Percentiles rank a stretch among this genome's conserved stretches.
Evolutionary conservation across 2,888 invertebrate species (phyloP).

Genomic region (Lumbricus terrestris): DNA sequence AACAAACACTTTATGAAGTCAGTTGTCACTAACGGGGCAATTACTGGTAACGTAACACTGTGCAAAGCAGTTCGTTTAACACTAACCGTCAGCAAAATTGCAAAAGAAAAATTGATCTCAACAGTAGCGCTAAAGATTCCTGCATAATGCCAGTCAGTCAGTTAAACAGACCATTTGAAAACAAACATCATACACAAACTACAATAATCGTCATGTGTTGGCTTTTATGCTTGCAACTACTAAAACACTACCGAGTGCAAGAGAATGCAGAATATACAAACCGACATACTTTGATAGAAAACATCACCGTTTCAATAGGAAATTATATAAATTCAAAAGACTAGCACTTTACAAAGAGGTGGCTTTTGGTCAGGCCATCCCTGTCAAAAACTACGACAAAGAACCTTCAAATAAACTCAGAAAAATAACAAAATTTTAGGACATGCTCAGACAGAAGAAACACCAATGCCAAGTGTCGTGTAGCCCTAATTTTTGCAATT

Average conservation of each 20-base stretch:
- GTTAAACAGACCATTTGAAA: not conserved
- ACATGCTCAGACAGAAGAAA: not conserved
- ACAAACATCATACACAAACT: not conserved
- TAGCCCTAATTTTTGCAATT: not conserved
- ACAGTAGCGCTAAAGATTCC: not conserved
- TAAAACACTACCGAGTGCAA: not conserved
- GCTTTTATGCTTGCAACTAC: not conserved
- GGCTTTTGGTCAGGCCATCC: not conserved
- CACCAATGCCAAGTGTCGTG: not conserved
- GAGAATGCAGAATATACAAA: not conserved
- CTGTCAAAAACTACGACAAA: not conserved
- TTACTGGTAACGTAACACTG: not conserved
- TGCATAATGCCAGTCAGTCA: not conserved
- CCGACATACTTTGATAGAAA: not conserved
- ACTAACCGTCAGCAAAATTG: not conserved
- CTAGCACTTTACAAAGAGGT: not conserved
- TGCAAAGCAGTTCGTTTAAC: not conserved
- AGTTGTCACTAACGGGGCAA: not conserved
- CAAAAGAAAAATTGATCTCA: not conserved
- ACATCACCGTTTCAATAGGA: slow-evolving; percentile 3
- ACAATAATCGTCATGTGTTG: not conserved
- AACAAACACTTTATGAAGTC: not conserved
- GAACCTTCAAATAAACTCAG: not conserved
- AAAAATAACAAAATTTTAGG: not conserved
- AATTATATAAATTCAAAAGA: not conserved